A percentile compares a stretch with the other conserved stretches of the same genome.
Evolutionary conservation across 2,888 invertebrate species (phyloP).

Genomic region (Hirtodrosophila histrioides): DNA sequence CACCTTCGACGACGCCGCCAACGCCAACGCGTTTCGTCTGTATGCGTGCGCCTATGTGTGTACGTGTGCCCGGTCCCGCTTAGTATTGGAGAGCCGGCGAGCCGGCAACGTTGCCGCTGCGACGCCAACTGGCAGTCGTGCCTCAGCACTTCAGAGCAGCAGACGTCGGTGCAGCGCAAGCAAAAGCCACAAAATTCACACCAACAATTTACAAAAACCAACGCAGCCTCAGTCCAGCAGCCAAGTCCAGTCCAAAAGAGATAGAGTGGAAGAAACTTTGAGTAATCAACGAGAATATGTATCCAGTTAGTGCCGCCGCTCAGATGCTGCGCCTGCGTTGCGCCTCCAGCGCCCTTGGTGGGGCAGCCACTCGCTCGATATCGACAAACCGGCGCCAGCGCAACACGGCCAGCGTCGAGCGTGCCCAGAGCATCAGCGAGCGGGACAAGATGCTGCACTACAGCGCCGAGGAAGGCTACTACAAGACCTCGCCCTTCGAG

Average conservation of each 20-base stretch:
- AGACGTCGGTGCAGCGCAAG: constrained; percentile 52
- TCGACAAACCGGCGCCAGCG: constrained; percentile 67
- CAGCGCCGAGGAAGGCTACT: constrained; percentile 80
- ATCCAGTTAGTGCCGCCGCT: constrained; percentile 55
- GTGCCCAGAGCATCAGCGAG: constrained; percentile 66
- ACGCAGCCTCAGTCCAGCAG: constrained; percentile 4
- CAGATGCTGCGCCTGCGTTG: constrained; percentile 66
- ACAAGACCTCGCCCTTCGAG: constrained; percentile 85
- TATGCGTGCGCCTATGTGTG: constrained; percentile 3
- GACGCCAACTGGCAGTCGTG: constrained; percentile 68
- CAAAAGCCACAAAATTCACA: constrained; percentile 4
- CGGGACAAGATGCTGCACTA: constrained; percentile 79
- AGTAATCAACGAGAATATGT: constrained; percentile 36
- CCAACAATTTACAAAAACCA: constrained; percentile 1
- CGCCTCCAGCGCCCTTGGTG: constrained; percentile 31
- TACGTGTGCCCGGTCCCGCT: constrained; percentile 2
- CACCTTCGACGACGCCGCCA: constrained; percentile 9
- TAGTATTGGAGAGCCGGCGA: constrained; percentile 44
- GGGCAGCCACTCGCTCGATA: constrained; percentile 45
- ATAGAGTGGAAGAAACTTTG: no score
- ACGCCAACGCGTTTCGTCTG: constrained; percentile 45
- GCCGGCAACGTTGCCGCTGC: constrained; percentile 48
- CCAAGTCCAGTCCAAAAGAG: neutral
- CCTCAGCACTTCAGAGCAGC: constrained; percentile 62
- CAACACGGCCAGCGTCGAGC: constrained; percentile 73